Base-by-base conservation (phyloP, 2,113 vertebrate genomes). In the Bos javanicus region DNA sequence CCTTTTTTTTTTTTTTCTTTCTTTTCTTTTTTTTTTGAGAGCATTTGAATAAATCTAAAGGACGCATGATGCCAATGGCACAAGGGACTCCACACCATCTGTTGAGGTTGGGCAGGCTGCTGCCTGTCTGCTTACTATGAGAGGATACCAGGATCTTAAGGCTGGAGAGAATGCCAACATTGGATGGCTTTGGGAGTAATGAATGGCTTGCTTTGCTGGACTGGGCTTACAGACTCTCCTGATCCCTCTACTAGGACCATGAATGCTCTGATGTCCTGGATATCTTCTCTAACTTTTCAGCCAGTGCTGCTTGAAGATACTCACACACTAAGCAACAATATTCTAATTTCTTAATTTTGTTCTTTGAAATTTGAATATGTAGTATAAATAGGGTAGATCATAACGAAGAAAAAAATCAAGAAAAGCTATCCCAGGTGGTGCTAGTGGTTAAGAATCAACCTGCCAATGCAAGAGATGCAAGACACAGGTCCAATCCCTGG, bases 1-100 rank as follows among this genome's bases (percentile, higher is more conserved):
- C 91, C 78, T 84, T 85, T 86, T 46, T 89, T 39, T 46, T 46
- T 46, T 43, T 6, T 43, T 43, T 43, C 43, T 43, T 46, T 46
- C 43, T 86, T 39, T 84, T 39, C 76, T 59, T 59, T 57, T 33
- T 62, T 17, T 64, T 64, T 36, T 67, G 17, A 36, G 39, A 48
- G 13, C 8, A 1, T 64, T 94, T 97, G 59, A 92, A 95, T 97
- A 98, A 94, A 97, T 93, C 92, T 95, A 78, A 89, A 94, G 96
- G 23, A 7, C 28, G 26, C 3, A 19, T 0, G 0, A 62, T 0
- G 36, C 2, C 93, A 94, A 48, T 57, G 83, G 80, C 90, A 82
- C 56, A 0, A 48, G 78, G 90, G 89, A 95, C 81, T 84, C 14
- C 14, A 81, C 52, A 19, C 83, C 81, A 98, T 92, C 94, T 89